phyloP scores from a whole-genome alignment of 2,797 vertebrate genomes.

The Rallus crepitans region DNA sequence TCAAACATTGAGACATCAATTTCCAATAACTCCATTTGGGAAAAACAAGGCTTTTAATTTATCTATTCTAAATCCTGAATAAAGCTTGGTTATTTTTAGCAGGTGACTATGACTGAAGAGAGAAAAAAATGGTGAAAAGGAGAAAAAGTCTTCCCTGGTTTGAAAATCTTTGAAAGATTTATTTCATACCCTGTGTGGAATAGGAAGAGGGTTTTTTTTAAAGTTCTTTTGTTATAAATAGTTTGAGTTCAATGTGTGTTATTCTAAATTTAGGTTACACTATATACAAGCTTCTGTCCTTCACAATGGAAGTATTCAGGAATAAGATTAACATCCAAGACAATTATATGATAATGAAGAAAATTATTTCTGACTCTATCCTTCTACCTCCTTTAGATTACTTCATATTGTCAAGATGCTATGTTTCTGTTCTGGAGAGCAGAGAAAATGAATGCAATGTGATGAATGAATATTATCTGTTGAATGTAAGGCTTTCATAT shows the following conservation, averaged over 20 bases:
- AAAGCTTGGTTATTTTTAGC: not conserved
- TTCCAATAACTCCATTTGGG: not conserved
- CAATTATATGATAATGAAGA: not conserved
- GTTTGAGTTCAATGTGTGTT: not conserved
- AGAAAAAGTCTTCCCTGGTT: not conserved
- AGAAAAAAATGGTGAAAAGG: not conserved
- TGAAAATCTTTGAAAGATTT: not conserved
- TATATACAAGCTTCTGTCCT: not conserved
- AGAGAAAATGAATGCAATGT: not conserved
- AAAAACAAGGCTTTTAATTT: not conserved
- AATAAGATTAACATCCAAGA: not conserved
- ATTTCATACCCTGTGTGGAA: not conserved
- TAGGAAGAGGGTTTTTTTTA: accelerated
- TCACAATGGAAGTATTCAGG: not conserved
- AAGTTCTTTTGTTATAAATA: not conserved
- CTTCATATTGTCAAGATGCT: not conserved
- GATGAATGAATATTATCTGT: not conserved
- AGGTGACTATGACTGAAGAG: not conserved
- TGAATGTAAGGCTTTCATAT: not conserved
- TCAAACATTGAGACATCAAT: not conserved
- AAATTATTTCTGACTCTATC: not conserved
- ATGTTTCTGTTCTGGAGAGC: not conserved
- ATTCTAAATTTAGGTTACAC: not conserved
- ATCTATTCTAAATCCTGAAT: not conserved
- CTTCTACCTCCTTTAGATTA: not conserved